Base-by-base conservation (phyloP, 2,113 vertebrate genomes). In the Sakesphorus luctuosus region DNA sequence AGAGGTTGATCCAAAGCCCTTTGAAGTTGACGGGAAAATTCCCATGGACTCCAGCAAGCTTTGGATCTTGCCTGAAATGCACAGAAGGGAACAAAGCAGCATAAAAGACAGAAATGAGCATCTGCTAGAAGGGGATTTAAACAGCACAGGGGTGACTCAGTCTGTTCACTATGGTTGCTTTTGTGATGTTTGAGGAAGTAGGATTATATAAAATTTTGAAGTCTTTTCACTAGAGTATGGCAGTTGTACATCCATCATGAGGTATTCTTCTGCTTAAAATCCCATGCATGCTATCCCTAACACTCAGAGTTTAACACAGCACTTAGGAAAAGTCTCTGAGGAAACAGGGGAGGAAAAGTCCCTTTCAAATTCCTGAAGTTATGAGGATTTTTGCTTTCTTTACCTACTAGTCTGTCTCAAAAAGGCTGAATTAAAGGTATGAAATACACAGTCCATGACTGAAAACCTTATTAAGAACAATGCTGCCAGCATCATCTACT, bases 11-110 rank as follows among this genome's bases (percentile, higher is more conserved):
- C 84, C 36, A 29, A 82, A 88, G 77, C 58, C 49, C 71, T 97
- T 97, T 96, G 91, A 97, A 97, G 95, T 4, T 49, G 71, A 94
- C 0, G 1, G 82, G 71, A 90, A 89, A 90, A 68, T 16, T 95
- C 89, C 58, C 79, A 69, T 67, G 59, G 72, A 84, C 89, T 79
- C 35, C 61, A 79, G 31, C 20, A 67, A 6, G 8, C 58, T 92
- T 68, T 50, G 85, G 72, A 87, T 92, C 92, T 47, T 15, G 55
- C 15, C 43, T 58, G 84, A 93, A 88, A 79, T 0, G 0, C 47
- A 63, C 36, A n/a, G 63, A 87, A 94, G 24, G 36, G 36, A 90
- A 38, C 44, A 81, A 80, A 81, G 49, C 47, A 58, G 36, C 24
- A 26, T 4, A 31, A 26, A 72, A 89, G 68, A 40, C 25, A 76